Evolutionary conservation across 2,888 invertebrate genomes (phyloP).

Genomic region (Gastracanthus pulcherrimus): DNA sequence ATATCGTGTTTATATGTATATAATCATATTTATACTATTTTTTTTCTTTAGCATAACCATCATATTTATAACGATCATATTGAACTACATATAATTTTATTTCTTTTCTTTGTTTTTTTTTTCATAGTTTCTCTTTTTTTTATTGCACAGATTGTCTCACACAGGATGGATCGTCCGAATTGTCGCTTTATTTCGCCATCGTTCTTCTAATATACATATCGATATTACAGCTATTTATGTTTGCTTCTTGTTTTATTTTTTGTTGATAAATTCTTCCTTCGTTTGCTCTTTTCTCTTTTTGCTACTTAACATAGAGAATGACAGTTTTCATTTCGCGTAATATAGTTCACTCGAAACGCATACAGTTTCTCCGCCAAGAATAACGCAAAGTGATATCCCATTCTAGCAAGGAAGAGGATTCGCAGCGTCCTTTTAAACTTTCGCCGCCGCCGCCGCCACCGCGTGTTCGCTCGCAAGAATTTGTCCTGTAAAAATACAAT

Average conservation of each 20-base stretch:
- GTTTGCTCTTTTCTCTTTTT: not conserved
- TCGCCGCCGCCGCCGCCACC: too few species aligned
- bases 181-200: not conserved
- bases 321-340: not conserved
- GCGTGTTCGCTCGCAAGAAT: not conserved
- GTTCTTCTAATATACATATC: conserved; percentile 12
- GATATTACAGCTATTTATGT: conserved; percentile 38
- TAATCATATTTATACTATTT: conserved; percentile 53
- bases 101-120: not conserved
- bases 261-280: not conserved
- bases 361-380: not conserved
- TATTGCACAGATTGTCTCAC: conserved; percentile 53
- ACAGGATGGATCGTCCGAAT: conserved; percentile 49
- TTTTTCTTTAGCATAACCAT: conserved; percentile 39
- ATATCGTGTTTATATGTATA: conserved; percentile 47
- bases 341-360: too few species aligned
- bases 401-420: too few species aligned
- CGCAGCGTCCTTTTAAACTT: too few species aligned
- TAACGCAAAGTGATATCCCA: too few species aligned
- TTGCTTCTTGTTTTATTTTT: conserved; percentile 31
- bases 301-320: not conserved
- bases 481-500: conserved; percentile 27
- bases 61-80: conserved; percentile 53
- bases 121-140: conserved; percentile 11
- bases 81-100: conserved; percentile 49